phyloP scores from a whole-genome alignment of 2,888 invertebrate species.

The Caenorhabditis sulstoni region DNA sequence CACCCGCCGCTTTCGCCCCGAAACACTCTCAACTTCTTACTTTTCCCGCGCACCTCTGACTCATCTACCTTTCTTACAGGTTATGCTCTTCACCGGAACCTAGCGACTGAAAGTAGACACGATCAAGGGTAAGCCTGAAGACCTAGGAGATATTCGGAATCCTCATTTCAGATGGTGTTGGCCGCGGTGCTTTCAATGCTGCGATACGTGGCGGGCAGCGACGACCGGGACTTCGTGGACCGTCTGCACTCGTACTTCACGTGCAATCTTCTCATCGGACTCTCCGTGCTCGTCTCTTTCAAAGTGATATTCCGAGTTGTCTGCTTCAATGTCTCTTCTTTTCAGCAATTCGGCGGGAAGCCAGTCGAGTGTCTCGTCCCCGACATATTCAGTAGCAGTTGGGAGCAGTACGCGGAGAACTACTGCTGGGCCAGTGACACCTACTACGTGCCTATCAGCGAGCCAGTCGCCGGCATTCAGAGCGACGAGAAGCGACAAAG shows the following conservation, averaged over 20 bases:
- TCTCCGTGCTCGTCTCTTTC: constrained; percentile 78
- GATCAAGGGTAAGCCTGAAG: not conserved
- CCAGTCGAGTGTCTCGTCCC: constrained; percentile 79
- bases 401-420: constrained; percentile 80
- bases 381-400: constrained; percentile 76
- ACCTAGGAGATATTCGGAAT: not conserved
- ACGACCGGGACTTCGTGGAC: constrained; percentile 80
- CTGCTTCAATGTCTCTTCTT: not conserved
- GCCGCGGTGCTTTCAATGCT: constrained; percentile 78
- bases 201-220: constrained; percentile 78
- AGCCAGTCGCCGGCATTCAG: constrained; percentile 72
- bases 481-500: constrained; percentile 67
- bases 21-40: constrained; percentile 12
- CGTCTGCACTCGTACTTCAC: constrained; percentile 79
- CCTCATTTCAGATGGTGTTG: constrained; percentile 69
- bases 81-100: constrained; percentile 50
- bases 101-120: constrained; percentile 5
- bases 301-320: constrained; percentile 57
- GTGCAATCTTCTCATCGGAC: constrained; percentile 77
- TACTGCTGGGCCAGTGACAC: constrained; percentile 79
- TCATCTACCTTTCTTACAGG: constrained; percentile 28
- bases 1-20: constrained; percentile 23
- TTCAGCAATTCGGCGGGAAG: constrained; percentile 79
- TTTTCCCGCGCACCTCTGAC: constrained; percentile 16
- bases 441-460: constrained; percentile 76